These are phyloP conservation scores for Rhagoletis pomonella DNA, from an alignment of 1,140 invertebrate species.

Conservation along the genomic window DNA sequence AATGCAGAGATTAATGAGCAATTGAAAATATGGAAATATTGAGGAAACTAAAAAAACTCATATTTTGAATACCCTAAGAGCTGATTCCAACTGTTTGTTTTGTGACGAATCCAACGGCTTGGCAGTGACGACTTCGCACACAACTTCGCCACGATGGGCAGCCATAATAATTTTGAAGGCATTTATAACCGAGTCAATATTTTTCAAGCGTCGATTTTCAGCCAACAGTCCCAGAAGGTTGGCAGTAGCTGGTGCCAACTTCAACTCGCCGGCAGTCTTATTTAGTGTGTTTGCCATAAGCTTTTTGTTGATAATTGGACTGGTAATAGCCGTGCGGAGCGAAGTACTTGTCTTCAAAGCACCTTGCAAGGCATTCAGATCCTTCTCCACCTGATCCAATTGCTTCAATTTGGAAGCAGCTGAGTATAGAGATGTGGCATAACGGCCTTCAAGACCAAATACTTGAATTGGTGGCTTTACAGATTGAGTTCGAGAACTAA, in stretches of 20 bases:
- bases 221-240: conserved; percentile 91
- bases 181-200: conserved; percentile 87
- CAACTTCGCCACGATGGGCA: conserved; percentile 90
- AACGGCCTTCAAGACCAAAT: conserved; percentile 96
- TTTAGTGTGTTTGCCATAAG: conserved; percentile 85
- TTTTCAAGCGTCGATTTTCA: conserved; percentile 93
- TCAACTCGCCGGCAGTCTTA: conserved; percentile 77
- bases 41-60: background rate
- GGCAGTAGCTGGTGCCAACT: conserved; percentile 81
- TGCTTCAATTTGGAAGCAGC: conserved; percentile 93
- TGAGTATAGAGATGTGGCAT: conserved; percentile 96
- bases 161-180: conserved; percentile 94
- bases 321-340: conserved; percentile 87
- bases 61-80: conserved; percentile 81
- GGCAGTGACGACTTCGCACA: conserved; percentile 93
- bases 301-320: conserved; percentile 90
- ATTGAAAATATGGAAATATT: background rate
- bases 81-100: conserved; percentile 86
- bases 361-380: conserved; percentile 85
- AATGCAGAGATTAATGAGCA: conserved; percentile 61
- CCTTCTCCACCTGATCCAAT: conserved; percentile 93
- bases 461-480: conserved; percentile 91
- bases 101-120: conserved; percentile 89
- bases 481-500: conserved; percentile 75
- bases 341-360: conserved; percentile 83